phyloP scores from a whole-genome alignment of 1,140 invertebrate genomes.

The Steinernema khuongi region DNA sequence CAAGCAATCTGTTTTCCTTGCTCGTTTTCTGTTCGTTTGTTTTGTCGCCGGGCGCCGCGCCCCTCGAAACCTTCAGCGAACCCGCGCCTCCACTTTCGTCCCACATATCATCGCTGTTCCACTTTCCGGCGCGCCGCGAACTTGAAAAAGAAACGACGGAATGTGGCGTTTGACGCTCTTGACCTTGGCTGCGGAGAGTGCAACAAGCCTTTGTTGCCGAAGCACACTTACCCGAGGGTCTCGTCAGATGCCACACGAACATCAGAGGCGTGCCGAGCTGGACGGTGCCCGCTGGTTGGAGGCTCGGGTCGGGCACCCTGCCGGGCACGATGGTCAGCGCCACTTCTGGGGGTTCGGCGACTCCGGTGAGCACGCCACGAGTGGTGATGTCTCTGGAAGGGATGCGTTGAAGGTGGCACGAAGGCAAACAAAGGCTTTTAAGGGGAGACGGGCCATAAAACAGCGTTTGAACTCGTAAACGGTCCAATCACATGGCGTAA shows the following conservation, averaged over 20 bases:
- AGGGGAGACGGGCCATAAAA: background rate
- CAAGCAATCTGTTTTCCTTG: background rate
- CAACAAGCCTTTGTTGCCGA: slow-evolving; percentile 14
- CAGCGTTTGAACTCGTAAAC: background rate
- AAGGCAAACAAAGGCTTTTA: background rate
- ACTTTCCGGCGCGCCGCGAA: background rate
- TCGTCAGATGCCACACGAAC: slow-evolving; percentile 23
- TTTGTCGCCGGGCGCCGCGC: background rate
- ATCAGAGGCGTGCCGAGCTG: slow-evolving; percentile 23
- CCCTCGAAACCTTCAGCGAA: background rate
- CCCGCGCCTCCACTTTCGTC: background rate
- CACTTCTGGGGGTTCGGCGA: slow-evolving; percentile 19
- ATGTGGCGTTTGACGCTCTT: slow-evolving; percentile 3
- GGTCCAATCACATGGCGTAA: too few species aligned
- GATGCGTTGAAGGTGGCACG: background rate
- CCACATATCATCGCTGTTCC: slow-evolving; percentile 15
- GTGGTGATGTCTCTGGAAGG: slow-evolving; percentile 28
- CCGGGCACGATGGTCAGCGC: slow-evolving; percentile 30
- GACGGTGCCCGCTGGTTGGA: slow-evolving; percentile 10
- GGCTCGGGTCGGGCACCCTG: slow-evolving; percentile 18
- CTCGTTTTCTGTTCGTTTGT: background rate
- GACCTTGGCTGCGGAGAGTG: slow-evolving; percentile 19
- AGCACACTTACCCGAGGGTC: slow-evolving; percentile 23
- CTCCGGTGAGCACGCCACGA: background rate
- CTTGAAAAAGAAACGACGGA: background rate